phyloP scores from a whole-genome alignment of 2,888 invertebrate genomes.

The Drosophila algonquin region DNA sequence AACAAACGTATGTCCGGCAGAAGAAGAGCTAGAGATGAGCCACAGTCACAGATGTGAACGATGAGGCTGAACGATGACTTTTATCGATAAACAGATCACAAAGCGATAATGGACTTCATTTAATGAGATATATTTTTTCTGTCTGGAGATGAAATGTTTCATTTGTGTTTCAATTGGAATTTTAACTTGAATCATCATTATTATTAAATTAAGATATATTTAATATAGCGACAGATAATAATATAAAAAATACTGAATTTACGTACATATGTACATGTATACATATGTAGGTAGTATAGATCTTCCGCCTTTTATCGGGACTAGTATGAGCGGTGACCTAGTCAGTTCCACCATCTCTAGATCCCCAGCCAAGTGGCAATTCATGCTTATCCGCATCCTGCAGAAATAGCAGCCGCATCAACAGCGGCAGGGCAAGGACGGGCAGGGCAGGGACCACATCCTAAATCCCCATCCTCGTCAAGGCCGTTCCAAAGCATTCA shows the following conservation, averaged over 20 bases:
- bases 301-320: not conserved
- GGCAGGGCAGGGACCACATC: not conserved
- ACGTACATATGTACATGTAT: too few relatives aligned
- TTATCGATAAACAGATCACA: not conserved
- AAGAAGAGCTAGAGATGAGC: conserved; percentile 32
- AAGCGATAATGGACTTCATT: not conserved
- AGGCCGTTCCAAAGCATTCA: conserved; percentile 49
- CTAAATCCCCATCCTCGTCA: conserved; percentile 41
- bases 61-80: not conserved
- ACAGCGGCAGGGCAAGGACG: not conserved
- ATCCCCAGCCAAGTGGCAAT: conserved; percentile 38
- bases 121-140: too few relatives aligned
- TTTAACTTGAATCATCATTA: too few relatives aligned
- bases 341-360: conserved; percentile 13
- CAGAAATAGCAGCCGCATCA: conserved; percentile 19
- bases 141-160: too few relatives aligned
- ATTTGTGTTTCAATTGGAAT: too few relatives aligned
- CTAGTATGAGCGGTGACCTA: not conserved
- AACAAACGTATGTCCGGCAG: conserved; percentile 14
- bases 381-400: conserved; percentile 57
- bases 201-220: too few relatives aligned
- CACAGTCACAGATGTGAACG: conserved; percentile 37
- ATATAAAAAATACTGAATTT: too few relatives aligned
- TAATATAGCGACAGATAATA: too few relatives aligned
- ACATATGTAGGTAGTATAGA: not conserved